Percentiles rank a stretch among this genome's conserved stretches.
phyloP scores from a whole-genome alignment of 1,140 invertebrate genomes.

The Eubasilissa regina region DNA sequence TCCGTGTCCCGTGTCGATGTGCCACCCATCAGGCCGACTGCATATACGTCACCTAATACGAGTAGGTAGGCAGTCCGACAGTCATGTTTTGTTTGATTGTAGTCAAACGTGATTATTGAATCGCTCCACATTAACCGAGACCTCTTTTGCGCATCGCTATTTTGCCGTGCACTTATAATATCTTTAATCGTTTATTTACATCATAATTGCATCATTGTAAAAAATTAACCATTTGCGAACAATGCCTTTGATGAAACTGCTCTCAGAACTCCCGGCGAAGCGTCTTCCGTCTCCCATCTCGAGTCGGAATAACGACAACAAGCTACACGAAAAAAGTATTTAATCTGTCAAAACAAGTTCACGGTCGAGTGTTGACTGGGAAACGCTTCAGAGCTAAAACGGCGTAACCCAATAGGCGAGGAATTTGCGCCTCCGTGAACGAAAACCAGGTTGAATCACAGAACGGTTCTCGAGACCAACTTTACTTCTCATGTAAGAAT shows the following conservation, averaged over 20 bases:
- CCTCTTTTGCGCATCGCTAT: no score
- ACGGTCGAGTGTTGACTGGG: slow-evolving; percentile 58
- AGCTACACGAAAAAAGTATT: slow-evolving; percentile 42
- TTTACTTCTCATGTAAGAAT: neutral
- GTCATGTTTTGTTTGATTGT: no score
- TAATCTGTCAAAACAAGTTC: slow-evolving; percentile 60
- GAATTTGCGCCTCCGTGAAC: slow-evolving; percentile 26
- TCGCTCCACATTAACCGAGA: no score
- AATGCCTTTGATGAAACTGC: neutral
- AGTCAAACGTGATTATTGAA: no score
- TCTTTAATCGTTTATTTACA: neutral
- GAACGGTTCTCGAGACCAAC: neutral
- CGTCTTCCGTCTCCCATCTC: neutral
- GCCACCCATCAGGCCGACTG: no score
- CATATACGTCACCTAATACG: no score
- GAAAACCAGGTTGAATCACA: neutral
- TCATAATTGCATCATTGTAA: slow-evolving; percentile 13
- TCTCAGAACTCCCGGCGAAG: slow-evolving; percentile 7
- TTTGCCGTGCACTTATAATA: no score
- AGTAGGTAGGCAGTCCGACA: no score
- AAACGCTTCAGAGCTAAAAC: slow-evolving; percentile 14
- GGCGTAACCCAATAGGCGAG: slow-evolving; percentile 32
- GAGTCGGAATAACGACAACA: slow-evolving; percentile 29
- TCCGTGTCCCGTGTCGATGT: no score
- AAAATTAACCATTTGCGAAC: neutral